phyloP scores from a whole-genome alignment of 2,888 invertebrate species.

The Epistrophe eligans region DNA sequence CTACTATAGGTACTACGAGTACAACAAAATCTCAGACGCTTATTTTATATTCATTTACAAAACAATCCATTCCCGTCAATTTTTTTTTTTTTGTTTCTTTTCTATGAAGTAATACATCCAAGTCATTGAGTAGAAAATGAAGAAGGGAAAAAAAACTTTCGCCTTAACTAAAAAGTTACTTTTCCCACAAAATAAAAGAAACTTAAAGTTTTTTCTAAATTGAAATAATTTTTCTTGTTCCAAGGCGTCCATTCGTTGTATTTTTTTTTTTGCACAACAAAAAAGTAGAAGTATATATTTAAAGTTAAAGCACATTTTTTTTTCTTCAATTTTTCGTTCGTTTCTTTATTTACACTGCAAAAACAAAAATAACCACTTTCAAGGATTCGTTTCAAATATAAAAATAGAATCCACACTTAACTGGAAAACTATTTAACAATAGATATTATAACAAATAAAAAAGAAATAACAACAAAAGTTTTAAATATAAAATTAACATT shows the following conservation, averaged over 20 bases:
- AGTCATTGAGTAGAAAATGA: conserved; percentile 8
- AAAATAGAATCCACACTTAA: conserved; percentile 25
- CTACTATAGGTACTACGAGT: not conserved
- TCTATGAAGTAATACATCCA: conserved; percentile 2
- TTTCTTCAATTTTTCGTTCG: conserved; percentile 39
- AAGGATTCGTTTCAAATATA: conserved; percentile 26
- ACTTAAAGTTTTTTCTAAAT: conserved; percentile 56
- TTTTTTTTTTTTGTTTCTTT: not conserved
- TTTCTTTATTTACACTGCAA: conserved; percentile 66
- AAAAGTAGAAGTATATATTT: not conserved
- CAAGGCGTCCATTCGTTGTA: conserved; percentile 3
- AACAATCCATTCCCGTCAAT: conserved; percentile 27
- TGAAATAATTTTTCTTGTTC: conserved; percentile 63
- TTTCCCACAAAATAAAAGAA: conserved; percentile 11
- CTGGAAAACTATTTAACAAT: conserved; percentile 39
- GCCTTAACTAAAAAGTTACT: not conserved
- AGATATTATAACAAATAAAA: conserved; percentile 32
- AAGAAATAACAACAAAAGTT: conserved; percentile 51
- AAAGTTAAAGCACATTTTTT: conserved; percentile 51
- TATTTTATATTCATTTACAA: conserved; percentile 36
- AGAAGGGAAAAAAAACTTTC: conserved; percentile 22
- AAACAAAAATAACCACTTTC: conserved; percentile 25
- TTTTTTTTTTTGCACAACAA: not conserved
- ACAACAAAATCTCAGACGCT: conserved; percentile 15
- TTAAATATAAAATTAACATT: conserved; percentile 70